phyloP scores from a whole-genome alignment of 2,113 vertebrate species.

The Conger conger region DNA sequence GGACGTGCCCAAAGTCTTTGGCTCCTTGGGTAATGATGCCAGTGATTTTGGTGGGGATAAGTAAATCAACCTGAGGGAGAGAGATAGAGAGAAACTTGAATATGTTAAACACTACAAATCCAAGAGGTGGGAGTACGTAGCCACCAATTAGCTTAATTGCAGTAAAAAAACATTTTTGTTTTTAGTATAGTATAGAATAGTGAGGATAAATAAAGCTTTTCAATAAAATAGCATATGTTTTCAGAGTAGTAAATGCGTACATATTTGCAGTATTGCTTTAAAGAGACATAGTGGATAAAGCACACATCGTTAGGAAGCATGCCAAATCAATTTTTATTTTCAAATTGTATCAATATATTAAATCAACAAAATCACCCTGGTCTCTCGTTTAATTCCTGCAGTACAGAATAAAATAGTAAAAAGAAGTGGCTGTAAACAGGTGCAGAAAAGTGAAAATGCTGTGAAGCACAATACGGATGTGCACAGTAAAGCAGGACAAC shows the following conservation, averaged over 20 bases:
- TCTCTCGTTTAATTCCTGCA: constrained; percentile 46
- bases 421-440: constrained; percentile 22
- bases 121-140: too few relatives aligned
- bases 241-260: too few relatives aligned
- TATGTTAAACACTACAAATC: not conserved
- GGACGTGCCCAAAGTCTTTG: constrained; percentile 84
- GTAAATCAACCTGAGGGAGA: constrained; percentile 75
- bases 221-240: too few relatives aligned
- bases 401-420: constrained; percentile 45
- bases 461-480: not conserved
- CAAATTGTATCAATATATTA: too few relatives aligned
- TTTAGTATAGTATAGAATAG: too few relatives aligned
- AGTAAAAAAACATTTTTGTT: too few relatives aligned
- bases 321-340: too few relatives aligned
- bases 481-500: not conserved
- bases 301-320: too few relatives aligned
- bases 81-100: not conserved
- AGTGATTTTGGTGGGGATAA: constrained; percentile 81
- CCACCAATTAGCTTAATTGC: too few relatives aligned
- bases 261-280: too few relatives aligned
- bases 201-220: too few relatives aligned
- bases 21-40: constrained; percentile 87
- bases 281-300: too few relatives aligned
- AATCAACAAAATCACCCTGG: not conserved
- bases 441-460: not conserved